These are phyloP conservation scores for Atlantisia rogersi DNA, from an alignment of 2,113 vertebrate genomes.

Conservation along the genomic window DNA sequence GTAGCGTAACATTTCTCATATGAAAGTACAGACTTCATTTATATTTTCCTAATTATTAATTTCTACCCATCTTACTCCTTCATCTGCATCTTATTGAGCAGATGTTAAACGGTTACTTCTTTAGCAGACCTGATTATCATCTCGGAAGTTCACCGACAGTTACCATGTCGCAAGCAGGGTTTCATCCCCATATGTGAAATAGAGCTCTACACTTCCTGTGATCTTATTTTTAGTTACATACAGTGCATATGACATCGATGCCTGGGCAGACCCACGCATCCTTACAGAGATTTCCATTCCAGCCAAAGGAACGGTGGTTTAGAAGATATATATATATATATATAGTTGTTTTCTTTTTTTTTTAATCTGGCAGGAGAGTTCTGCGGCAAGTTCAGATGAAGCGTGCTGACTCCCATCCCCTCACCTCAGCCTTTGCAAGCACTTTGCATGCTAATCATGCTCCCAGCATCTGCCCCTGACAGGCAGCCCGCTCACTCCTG, in stretches of 20 bases:
- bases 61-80: slow-evolving; percentile 25
- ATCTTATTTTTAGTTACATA: not conserved
- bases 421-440: slow-evolving; percentile 28
- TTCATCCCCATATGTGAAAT: not conserved
- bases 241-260: rapidly evolving
- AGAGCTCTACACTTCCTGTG: not conserved
- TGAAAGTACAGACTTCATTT: slow-evolving; percentile 31
- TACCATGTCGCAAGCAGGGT: not conserved
- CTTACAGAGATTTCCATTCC: not conserved
- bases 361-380: slow-evolving; percentile 48
- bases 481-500: slow-evolving; percentile 56
- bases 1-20: not conserved
- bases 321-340: not conserved
- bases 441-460: slow-evolving; percentile 55
- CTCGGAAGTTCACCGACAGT: not conserved
- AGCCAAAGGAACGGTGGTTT: not conserved
- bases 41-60: slow-evolving; percentile 47
- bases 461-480: slow-evolving; percentile 63
- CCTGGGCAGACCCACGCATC: no score
- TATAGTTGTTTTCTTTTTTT: no score
- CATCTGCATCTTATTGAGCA: slow-evolving; percentile 42
- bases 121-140: not conserved
- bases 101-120: slow-evolving; percentile 5
- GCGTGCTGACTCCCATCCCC: slow-evolving; percentile 14
- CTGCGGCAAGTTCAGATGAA: slow-evolving; percentile 37